Percentiles rank a stretch among this genome's conserved stretches.
phyloP scores from a whole-genome alignment of 2,888 invertebrate species.

The Maniola hyperantus region DNA sequence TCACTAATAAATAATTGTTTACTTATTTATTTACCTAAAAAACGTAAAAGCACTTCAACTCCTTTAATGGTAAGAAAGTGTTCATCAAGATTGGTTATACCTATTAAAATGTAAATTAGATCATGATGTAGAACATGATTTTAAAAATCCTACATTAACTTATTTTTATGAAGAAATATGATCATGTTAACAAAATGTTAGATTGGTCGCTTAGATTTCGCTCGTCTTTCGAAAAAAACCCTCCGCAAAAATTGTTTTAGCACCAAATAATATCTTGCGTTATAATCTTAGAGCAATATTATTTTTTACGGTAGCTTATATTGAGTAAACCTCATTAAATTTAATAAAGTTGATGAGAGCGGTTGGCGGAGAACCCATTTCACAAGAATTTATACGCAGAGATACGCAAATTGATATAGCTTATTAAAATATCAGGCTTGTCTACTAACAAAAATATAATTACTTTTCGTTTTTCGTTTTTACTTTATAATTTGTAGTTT shows the following conservation, averaged over 20 bases:
- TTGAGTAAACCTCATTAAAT: constrained; percentile 17
- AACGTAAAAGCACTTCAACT: too few relatives aligned
- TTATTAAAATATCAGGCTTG: constrained; percentile 4
- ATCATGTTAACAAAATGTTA: neutral
- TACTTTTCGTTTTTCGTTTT: neutral
- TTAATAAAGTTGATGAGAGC: constrained; percentile 14
- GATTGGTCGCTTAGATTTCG: neutral
- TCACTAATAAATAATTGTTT: too few relatives aligned
- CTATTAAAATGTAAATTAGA: too few relatives aligned
- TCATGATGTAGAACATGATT: too few relatives aligned
- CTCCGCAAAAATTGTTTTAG: neutral
- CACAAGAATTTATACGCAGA: neutral
- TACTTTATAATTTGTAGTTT: too few relatives aligned
- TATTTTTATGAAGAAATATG: too few relatives aligned
- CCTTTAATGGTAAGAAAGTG: too few relatives aligned
- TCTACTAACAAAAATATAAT: neutral
- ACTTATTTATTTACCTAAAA: too few relatives aligned
- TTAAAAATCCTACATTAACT: too few relatives aligned
- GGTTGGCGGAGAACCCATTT: neutral
- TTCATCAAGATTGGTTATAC: too few relatives aligned
- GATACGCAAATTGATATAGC: constrained; percentile 14
- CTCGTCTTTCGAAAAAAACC: neutral
- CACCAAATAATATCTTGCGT: neutral
- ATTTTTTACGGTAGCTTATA: constrained; percentile 6
- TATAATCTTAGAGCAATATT: constrained; percentile 7